Evolutionary conservation across 2,113 vertebrate genomes (phyloP), one percentile per base, ranked within the genome.

Genomic region (Cinclus mexicanus): DNA sequence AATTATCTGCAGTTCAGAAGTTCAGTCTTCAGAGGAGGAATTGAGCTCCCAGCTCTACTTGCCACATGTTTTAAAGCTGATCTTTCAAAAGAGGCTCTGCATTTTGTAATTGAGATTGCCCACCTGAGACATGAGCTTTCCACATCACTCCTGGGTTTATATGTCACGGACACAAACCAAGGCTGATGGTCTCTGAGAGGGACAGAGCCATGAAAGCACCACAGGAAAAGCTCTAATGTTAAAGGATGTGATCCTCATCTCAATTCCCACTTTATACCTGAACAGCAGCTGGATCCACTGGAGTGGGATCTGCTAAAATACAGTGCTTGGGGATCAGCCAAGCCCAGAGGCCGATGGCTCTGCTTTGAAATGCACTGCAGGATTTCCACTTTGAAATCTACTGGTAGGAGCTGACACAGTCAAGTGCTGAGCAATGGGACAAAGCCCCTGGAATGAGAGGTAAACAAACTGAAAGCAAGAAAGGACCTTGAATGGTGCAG

Each of bases 1-100:
- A 88, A 94, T 96, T 95, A 93, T 68, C 70, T 69, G 42, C 71
- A 50, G 78, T 76, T 88, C 86, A 77, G 60, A 63, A 86, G 77
- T 89, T 91, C 64, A 94, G 65, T n/a, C 82, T 92, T 88, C 26
- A 86, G 46, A 80, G 42, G 74, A 91, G 46, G 50, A 85, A 83
- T 2, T 50, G 41, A 25, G 12, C 86, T 92, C 78, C 26, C 37
- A 92, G 75, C 59, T 83, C 7, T 9, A 35, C 35, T 72, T 79
- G 23, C 41, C 80, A 90, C 46, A 9, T 29, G 41, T 22, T 83
- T 93, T 46, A 76, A 68, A 82, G 46, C 28, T 75, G 39, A 41
- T 84, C 68, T 84, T 71, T 75, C 74, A 69, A 39, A 89, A 71
- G 39, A 49, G 39, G 50, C 55, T 49, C 16, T 50, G 57, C 37